These are phyloP conservation scores for Morus bassanus DNA, from an alignment of 2,797 vertebrate genomes.

Conservation along the genomic window DNA sequence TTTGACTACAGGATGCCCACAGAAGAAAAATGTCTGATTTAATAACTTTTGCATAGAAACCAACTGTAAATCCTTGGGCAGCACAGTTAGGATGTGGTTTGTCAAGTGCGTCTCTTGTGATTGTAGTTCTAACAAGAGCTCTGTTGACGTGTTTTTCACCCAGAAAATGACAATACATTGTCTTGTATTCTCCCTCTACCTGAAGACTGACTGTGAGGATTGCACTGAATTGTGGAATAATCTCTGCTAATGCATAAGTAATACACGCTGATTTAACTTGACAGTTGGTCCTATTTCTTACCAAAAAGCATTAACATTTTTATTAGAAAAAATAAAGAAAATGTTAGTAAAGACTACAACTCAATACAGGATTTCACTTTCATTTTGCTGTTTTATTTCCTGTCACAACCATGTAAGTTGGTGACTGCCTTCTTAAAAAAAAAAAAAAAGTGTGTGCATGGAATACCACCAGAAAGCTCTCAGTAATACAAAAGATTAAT, in stretches of 20 bases:
- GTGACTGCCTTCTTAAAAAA: neutral
- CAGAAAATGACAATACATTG: neutral
- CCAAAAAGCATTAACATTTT: conserved; percentile 39
- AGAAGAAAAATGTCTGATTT: neutral
- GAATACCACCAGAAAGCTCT: neutral
- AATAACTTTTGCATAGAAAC: neutral
- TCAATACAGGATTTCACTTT: neutral
- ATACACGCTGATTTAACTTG: conserved; percentile 35
- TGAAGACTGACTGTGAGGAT: neutral
- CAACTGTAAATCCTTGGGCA: neutral
- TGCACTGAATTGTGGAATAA: conserved; percentile 29
- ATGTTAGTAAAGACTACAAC: neutral
- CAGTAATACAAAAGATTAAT: neutral
- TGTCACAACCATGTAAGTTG: neutral
- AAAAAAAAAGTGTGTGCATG: neutral
- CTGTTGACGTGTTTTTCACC: neutral
- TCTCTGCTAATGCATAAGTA: conserved; percentile 45
- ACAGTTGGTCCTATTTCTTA: neutral
- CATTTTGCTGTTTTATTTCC: neutral
- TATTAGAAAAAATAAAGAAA: conserved; percentile 41
- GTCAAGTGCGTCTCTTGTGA: neutral
- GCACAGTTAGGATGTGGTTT: neutral
- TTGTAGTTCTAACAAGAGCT: conserved; percentile 1
- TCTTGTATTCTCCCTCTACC: neutral
- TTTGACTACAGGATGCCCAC: neutral